These are phyloP conservation scores for Brenthis hecate DNA, from an alignment of 2,888 invertebrate genomes.

Conservation along the genomic window DNA sequence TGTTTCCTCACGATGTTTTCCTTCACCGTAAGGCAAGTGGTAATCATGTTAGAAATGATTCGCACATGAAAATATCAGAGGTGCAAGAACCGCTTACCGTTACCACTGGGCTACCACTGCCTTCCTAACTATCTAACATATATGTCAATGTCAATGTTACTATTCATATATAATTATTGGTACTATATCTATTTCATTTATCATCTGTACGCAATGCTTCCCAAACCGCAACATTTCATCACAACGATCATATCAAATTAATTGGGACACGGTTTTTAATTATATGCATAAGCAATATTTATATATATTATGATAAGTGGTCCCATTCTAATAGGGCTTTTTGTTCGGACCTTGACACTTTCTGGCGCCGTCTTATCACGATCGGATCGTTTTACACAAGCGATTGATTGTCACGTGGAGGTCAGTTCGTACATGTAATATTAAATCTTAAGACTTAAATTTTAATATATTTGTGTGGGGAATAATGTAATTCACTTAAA, in stretches of 20 bases:
- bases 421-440: not conserved
- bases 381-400: slow-evolving; percentile 33
- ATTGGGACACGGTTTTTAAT: slow-evolving; percentile 68
- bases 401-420: slow-evolving; percentile 32
- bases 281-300: slow-evolving; percentile 44
- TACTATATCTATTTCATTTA: slow-evolving; percentile 64
- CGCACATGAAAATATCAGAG: too few species aligned
- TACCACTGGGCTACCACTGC: too few species aligned
- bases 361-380: slow-evolving; percentile 36
- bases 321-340: slow-evolving; percentile 42
- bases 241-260: slow-evolving; percentile 60
- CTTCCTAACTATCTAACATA: too few species aligned
- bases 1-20: too few species aligned
- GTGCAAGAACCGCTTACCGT: too few species aligned
- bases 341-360: slow-evolving; percentile 40
- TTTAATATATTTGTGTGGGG: too few species aligned
- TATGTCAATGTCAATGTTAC: slow-evolving; percentile 18
- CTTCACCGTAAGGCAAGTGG: too few species aligned
- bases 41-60: too few species aligned
- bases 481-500: too few species aligned
- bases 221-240: slow-evolving; percentile 61
- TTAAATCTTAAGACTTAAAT: not conserved
- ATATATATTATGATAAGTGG: slow-evolving; percentile 21
- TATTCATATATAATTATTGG: slow-evolving; percentile 3
- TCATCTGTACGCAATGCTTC: slow-evolving; percentile 46